These are phyloP conservation scores for Neopelma chrysocephalum DNA, from an alignment of 2,797 vertebrate genomes.

Conservation along the genomic window DNA sequence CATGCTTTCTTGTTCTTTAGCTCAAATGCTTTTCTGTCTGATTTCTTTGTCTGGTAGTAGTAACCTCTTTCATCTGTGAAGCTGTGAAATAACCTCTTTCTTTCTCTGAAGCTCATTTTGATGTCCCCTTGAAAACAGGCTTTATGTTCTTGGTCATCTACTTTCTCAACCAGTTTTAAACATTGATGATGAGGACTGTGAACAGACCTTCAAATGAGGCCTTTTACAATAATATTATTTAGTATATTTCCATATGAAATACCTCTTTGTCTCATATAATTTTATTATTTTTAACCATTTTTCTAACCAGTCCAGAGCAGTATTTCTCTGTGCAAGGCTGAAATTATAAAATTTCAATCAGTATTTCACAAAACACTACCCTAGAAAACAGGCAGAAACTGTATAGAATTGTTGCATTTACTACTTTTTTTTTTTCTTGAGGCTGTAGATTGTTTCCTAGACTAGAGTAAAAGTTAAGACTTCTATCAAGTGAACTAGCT, in stretches of 20 bases:
- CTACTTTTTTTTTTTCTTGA: background rate
- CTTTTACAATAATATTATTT: background rate
- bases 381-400: background rate
- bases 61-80: background rate
- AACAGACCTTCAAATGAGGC: background rate
- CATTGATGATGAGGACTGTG: background rate
- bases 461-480: background rate
- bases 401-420: background rate
- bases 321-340: background rate
- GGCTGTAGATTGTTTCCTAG: background rate
- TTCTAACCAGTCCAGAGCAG: background rate
- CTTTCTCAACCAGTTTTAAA: background rate
- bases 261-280: background rate
- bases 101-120: background rate
- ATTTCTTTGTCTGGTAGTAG: background rate
- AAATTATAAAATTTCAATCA: background rate
- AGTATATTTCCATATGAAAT: background rate
- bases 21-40: background rate
- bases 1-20: background rate
- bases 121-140: background rate
- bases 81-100: background rate
- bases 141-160: background rate
- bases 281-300: background rate
- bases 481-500: background rate
- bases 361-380: background rate